Base-by-base conservation (phyloP, 1,140 invertebrate genomes). In the Chrysomallon squamiferum region DNA sequence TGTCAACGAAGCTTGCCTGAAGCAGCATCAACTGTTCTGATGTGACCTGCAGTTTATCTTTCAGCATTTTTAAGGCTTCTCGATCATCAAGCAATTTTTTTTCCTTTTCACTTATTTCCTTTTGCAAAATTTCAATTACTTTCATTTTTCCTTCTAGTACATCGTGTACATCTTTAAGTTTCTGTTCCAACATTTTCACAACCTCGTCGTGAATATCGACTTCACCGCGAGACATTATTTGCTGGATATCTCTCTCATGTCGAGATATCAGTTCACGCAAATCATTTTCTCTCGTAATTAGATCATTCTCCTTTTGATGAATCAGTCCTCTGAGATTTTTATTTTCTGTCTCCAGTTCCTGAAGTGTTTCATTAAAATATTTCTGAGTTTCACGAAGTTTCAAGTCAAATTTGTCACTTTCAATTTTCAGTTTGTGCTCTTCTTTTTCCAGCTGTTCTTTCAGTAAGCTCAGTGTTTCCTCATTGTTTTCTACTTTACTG, bases 21-120 rank as follows among this genome's bases (percentile, higher is more conserved):
- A 93, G 92, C 73, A 89, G 88, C 81, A 89, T 88, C 90, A 93
- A 92, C 84, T 93, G 90, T 68, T 91, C 89, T 81, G 92, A 91
- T 13, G 91, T 92, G 7, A 78, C 69, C 58, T 72, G 66, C 11
- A 83, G 72, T 33, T 82, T 83, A 54, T 83, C 80, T 59, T 76
- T 77, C 20, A 82, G 69, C 32, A 65, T 72, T 62, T 77, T 80
- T 38, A 78, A 68, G 30, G 74, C 52, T 29, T 79, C 73, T 30
- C 61, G 59, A 58, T 72, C 71, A 50, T 81, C 74, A n/a, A 65
- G 32, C 29, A 82, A 67, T 32, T 81, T 69, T 47, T 73, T 76
- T 30, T 83, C 81, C 47, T 78, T 81, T 25, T 73, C 71, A 57
- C 33, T 71, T 30, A 69, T 72, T 56, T 83, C 78, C 27, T 68